Conservation (phyloP, 2,113 vertebrate species). For the Pomatostomus ruficeps region DNA sequence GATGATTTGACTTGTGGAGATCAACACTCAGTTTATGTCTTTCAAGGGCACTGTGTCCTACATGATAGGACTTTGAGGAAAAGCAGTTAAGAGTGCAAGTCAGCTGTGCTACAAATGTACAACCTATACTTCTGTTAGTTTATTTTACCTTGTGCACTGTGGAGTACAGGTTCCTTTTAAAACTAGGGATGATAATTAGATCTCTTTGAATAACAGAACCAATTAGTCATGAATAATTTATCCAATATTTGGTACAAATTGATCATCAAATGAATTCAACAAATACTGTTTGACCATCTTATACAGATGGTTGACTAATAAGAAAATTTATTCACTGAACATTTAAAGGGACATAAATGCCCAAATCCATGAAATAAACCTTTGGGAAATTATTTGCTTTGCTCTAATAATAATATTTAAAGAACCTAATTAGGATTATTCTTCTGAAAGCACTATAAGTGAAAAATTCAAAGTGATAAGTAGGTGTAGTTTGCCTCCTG, state of each 20-base stretch:
- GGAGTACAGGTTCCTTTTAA: not conserved
- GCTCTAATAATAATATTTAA: not conserved
- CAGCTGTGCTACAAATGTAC: not conserved
- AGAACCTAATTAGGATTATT: not conserved
- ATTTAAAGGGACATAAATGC: not conserved
- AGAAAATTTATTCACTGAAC: not conserved
- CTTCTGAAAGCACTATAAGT: not conserved
- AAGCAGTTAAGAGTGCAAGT: not conserved
- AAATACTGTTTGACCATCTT: slow-evolving; percentile 26
- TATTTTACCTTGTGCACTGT: not conserved
- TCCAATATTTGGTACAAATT: not conserved
- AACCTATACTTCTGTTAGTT: not conserved
- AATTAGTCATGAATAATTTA: slow-evolving; percentile 35
- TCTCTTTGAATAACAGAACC: not conserved
- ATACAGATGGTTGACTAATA: not conserved
- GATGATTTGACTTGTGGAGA: not conserved
- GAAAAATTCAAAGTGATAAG: not conserved
- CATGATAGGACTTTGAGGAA: not conserved
- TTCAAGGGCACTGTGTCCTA: not conserved
- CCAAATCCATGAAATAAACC: not conserved
- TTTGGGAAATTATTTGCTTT: not conserved
- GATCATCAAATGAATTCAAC: not conserved
- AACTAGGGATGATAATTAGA: not conserved
- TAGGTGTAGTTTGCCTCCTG: not conserved
- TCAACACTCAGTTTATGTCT: not conserved